These are phyloP conservation scores for Drosophila colorata DNA, from an alignment of 2,888 invertebrate genomes.

Conservation along the genomic window DNA sequence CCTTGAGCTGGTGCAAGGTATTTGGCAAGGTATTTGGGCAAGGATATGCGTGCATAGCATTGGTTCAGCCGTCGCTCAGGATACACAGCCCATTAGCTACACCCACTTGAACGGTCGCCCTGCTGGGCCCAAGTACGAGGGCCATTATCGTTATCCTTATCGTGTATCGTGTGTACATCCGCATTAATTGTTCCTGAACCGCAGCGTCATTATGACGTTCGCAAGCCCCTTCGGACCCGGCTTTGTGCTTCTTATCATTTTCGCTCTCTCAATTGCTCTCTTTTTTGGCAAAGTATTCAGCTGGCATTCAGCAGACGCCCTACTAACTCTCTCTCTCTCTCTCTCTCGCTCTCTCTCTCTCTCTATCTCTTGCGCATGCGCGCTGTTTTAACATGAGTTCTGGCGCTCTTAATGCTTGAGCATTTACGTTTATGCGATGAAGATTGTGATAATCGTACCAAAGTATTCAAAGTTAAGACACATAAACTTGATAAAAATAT, in stretches of 20 bases:
- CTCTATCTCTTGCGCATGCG: constrained; percentile 4
- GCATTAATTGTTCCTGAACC: constrained; percentile 56
- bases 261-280: constrained; percentile 12
- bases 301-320: constrained; percentile 56
- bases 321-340: constrained; percentile 1
- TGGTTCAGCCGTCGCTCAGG: constrained; percentile 4
- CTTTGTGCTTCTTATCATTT: constrained; percentile 43
- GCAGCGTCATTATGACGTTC: constrained; percentile 49
- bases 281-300: constrained; percentile 32
- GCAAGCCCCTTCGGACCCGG: constrained; percentile 11
- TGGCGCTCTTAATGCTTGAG: constrained; percentile 7
- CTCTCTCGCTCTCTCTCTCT: not conserved
- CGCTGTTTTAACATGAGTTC: not conserved
- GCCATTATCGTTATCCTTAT: constrained; percentile 31
- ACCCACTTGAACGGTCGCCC: constrained; percentile 7
- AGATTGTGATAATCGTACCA: no score
- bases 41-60: constrained; percentile 1
- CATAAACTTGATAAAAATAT: no score
- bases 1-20: constrained; percentile 55
- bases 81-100: constrained; percentile 40
- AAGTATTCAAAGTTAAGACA: no score
- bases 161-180: constrained; percentile 31
- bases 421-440: constrained; percentile 24
- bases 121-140: not conserved
- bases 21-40: constrained; percentile 6